A percentile compares a stretch with the other conserved stretches of the same genome.
Evolutionary conservation across 2,797 vertebrate genomes (phyloP).

Genomic region (Chaenodraco wilsoni): DNA sequence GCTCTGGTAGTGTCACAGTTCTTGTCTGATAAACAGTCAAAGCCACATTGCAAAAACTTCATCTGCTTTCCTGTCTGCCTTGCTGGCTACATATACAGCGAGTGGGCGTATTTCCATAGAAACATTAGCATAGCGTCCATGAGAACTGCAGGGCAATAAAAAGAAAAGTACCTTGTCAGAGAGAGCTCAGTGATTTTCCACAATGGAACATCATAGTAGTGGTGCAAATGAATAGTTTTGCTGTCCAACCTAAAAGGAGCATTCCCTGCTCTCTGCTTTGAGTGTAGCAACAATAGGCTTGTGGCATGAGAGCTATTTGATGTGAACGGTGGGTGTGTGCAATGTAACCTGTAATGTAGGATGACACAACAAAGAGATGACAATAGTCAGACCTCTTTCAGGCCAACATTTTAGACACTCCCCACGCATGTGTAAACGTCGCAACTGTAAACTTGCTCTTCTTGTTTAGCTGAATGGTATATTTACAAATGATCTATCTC

Average conservation of each 20-base stretch:
- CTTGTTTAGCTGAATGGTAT: constrained; percentile 50
- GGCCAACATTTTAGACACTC: constrained; percentile 59
- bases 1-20: constrained; percentile 75
- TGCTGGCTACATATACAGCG: constrained; percentile 47
- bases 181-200: constrained; percentile 58
- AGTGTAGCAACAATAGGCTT: constrained; percentile 24
- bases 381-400: constrained; percentile 50
- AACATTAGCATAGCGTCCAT: constrained; percentile 64
- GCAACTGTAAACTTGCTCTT: constrained; percentile 51
- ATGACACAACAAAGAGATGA: constrained; percentile 34
- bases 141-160: constrained; percentile 46
- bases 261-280: constrained; percentile 16
- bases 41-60: constrained; percentile 57
- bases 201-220: constrained; percentile 38
- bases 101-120: constrained; percentile 75
- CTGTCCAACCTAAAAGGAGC: constrained; percentile 27
- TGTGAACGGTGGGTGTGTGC: constrained; percentile 59
- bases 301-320: constrained; percentile 54
- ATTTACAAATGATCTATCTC: constrained; percentile 23
- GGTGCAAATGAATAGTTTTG: constrained; percentile 23
- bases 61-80: constrained; percentile 62
- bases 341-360: constrained; percentile 25
- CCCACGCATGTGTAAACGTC: constrained; percentile 2
- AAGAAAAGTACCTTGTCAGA: constrained; percentile 27
- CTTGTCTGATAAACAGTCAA: constrained; percentile 71